Evolutionary conservation across 2,113 vertebrate species (phyloP).

Genomic region (Pogonocichla stellata): DNA sequence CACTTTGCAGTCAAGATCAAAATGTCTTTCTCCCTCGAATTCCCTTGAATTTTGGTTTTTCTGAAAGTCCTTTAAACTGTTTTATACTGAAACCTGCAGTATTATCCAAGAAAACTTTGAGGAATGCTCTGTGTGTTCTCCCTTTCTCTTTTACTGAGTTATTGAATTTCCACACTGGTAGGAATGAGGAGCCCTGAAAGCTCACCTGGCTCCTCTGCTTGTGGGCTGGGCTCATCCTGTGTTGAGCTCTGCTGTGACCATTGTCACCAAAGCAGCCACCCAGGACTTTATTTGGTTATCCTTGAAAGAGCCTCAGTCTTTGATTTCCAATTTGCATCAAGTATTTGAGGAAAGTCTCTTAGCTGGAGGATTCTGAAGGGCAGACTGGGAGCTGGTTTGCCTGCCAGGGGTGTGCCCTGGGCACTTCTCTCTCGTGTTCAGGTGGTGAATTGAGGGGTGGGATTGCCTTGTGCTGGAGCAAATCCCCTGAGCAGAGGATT

Average conservation of each 20-base stretch:
- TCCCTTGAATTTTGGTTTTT: not conserved
- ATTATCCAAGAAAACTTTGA: not conserved
- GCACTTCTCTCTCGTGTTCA: not conserved
- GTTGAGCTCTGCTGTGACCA: not conserved
- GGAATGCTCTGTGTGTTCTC: not conserved
- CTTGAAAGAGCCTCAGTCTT: not conserved
- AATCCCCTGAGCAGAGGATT: not conserved
- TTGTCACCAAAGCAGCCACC: not conserved
- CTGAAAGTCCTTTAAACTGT: not conserved
- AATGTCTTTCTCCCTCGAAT: not conserved
- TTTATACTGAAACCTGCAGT: not conserved
- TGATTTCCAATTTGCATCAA: not conserved
- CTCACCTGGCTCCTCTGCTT: not conserved
- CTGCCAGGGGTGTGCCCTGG: not conserved
- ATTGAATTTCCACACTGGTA: not conserved
- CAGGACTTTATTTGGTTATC: not conserved
- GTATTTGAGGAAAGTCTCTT: not conserved
- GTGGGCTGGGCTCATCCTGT: fast-evolving
- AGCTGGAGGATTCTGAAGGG: not conserved
- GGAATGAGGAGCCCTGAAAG: not conserved
- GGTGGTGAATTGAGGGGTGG: not conserved
- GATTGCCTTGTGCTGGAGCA: not conserved
- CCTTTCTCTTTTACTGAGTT: not conserved
- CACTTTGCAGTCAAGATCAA: not conserved
- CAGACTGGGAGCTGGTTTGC: not conserved